phyloP scores from a whole-genome alignment of 2,888 invertebrate species.

The Hyposoter didymator region DNA sequence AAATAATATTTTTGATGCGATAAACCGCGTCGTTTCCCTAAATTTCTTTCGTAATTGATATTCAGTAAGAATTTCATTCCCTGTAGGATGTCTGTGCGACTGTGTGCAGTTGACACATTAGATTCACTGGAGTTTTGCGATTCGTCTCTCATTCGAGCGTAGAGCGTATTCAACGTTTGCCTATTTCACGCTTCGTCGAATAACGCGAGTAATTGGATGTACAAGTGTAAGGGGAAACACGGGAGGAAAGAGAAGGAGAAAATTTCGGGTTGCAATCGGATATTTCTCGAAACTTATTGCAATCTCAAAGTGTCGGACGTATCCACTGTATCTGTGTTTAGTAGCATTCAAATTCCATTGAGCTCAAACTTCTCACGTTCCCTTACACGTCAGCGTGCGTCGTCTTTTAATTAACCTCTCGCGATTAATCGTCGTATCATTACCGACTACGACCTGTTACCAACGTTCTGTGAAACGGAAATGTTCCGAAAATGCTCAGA shows the following conservation, averaged over 20 bases:
- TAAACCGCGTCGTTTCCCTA: not conserved
- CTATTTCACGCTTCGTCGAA: slow-evolving; percentile 63
- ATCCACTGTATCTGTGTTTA: not conserved
- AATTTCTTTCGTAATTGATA: slow-evolving; percentile 24
- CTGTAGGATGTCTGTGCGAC: not conserved
- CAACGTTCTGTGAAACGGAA: slow-evolving; percentile 18
- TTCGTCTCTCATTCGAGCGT: slow-evolving; percentile 38
- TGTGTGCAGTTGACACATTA: slow-evolving; percentile 60
- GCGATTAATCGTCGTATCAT: slow-evolving; percentile 43
- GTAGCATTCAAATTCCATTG: slow-evolving; percentile 19
- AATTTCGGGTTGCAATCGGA: slow-evolving; percentile 40
- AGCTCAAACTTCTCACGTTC: not conserved
- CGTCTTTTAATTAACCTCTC: slow-evolving; percentile 5
- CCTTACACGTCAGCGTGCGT: not conserved
- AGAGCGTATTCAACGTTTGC: slow-evolving; percentile 53
- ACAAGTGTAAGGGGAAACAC: slow-evolving; percentile 24
- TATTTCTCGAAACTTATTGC: slow-evolving; percentile 44
- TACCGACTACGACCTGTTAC: slow-evolving; percentile 30
- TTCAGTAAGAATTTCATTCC: slow-evolving; percentile 11
- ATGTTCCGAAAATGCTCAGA: slow-evolving; percentile 1
- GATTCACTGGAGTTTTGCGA: slow-evolving; percentile 52
- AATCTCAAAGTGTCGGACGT: slow-evolving; percentile 28
- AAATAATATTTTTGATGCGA: not conserved
- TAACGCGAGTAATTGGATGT: slow-evolving; percentile 65
- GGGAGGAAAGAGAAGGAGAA: not conserved